Evolutionary conservation across 1,140 invertebrate genomes (phyloP).

Genomic region (Eupristina koningsbergeri): DNA sequence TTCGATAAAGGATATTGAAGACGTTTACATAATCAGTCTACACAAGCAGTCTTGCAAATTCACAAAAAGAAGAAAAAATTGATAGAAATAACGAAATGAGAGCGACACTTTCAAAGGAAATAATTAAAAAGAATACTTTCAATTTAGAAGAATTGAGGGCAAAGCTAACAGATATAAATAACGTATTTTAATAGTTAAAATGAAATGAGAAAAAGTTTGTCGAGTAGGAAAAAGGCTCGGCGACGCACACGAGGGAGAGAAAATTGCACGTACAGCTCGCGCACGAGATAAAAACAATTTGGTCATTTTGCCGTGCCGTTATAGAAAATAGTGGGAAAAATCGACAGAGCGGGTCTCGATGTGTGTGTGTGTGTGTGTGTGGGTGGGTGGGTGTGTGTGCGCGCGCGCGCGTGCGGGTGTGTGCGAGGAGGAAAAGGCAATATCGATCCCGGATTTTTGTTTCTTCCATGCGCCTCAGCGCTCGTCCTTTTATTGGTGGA

Average conservation of each 20-base stretch:
- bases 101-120: not conserved
- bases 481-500: constrained; percentile 64
- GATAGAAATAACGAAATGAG: not conserved
- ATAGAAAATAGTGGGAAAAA: not conserved
- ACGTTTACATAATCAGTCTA: too few relatives aligned
- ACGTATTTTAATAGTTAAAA: not conserved
- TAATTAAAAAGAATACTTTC: not conserved
- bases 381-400: too few relatives aligned
- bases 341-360: not conserved
- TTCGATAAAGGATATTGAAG: too few relatives aligned
- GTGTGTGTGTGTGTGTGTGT: too few relatives aligned
- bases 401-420: too few relatives aligned
- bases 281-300: constrained; percentile 28
- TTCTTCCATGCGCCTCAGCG: not conserved
- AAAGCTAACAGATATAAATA: constrained; percentile 12
- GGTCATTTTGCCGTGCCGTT: not conserved
- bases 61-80: too few relatives aligned
- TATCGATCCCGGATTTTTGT: constrained; percentile 59
- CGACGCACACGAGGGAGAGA: too few relatives aligned
- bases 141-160: not conserved
- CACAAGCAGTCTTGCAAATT: too few relatives aligned
- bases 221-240: not conserved
- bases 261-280: not conserved
- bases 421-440: not conserved
- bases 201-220: not conserved